Evolutionary conservation across 2,113 vertebrate genomes (phyloP).

Genomic region (Rutilus rutilus): DNA sequence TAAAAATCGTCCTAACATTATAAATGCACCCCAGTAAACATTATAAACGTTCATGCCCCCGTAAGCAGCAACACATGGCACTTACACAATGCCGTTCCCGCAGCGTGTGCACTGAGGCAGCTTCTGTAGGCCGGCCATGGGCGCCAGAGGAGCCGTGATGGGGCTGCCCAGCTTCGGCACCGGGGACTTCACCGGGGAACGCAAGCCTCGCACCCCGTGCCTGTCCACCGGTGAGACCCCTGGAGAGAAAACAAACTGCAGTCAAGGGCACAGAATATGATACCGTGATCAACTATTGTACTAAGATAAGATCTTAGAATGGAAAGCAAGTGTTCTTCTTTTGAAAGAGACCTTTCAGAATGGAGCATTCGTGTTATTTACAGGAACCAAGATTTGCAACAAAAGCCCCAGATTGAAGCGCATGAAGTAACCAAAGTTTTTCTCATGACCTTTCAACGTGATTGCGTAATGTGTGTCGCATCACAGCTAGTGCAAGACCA

Average conservation of each 20-base stretch:
- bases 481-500: too few species aligned
- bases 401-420: too few species aligned
- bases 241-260: constrained; percentile 62
- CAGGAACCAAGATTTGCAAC: too few species aligned
- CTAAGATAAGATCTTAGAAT: not conserved
- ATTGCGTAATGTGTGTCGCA: too few species aligned
- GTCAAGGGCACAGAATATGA: not conserved
- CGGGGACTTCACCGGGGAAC: constrained; percentile 77
- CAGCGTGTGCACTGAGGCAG: constrained; percentile 93
- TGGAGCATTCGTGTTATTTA: too few species aligned
- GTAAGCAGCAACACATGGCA: constrained; percentile 52
- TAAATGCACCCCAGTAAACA: too few species aligned
- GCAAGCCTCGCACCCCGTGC: constrained; percentile 76
- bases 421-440: too few species aligned
- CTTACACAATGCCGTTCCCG: constrained; percentile 93
- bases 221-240: constrained; percentile 80
- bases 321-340: not conserved
- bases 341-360: too few species aligned
- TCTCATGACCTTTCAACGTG: too few species aligned
- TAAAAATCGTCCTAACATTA: too few species aligned
- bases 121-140: constrained; percentile 85
- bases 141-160: constrained; percentile 69
- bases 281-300: not conserved
- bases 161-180: constrained; percentile 83
- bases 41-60: too few species aligned